Conservation (phyloP, 2,888 invertebrate species). For the Phortica magna region DNA sequence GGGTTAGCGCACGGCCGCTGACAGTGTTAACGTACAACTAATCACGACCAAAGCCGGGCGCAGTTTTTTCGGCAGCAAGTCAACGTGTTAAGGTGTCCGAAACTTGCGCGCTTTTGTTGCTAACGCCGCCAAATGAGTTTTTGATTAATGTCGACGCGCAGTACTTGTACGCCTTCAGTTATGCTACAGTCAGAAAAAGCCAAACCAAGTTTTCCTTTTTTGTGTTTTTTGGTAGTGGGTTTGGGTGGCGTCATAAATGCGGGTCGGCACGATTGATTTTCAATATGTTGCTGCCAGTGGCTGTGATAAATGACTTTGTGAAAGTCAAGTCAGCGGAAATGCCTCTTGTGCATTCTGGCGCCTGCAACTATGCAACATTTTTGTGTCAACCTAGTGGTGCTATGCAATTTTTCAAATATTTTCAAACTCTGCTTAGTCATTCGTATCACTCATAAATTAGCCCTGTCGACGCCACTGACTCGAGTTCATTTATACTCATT, state of each 20-base stretch:
- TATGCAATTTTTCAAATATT: constrained; percentile 6
- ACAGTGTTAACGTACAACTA: constrained; percentile 68
- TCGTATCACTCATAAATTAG: not conserved
- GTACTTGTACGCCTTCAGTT: constrained; percentile 16
- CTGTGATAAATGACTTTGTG: constrained; percentile 22
- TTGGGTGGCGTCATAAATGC: not conserved
- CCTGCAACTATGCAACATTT: constrained; percentile 12
- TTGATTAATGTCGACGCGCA: constrained; percentile 64
- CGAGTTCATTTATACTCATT: constrained; percentile 20
- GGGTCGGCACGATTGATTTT: constrained; percentile 19
- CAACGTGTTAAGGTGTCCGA: constrained; percentile 20
- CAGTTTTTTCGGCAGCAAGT: constrained; percentile 41
- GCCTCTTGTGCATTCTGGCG: not conserved
- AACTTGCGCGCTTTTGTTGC: constrained; percentile 35
- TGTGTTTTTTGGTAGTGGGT: not conserved
- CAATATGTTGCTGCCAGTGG: constrained; percentile 16
- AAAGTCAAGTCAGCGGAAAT: not conserved
- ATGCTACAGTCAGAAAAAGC: constrained; percentile 1
- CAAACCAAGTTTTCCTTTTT: not conserved
- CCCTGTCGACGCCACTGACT: constrained; percentile 19
- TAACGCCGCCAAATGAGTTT: constrained; percentile 61
- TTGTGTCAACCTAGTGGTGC: not conserved
- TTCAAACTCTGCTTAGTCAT: not conserved
- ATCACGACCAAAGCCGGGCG: constrained; percentile 52
- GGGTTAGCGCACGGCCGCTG: constrained; percentile 9